Percentiles rank a stretch among this genome's conserved stretches.
Conservation (phyloP, 2,797 vertebrate genomes). For the Sylvilagus floridanus region DNA sequence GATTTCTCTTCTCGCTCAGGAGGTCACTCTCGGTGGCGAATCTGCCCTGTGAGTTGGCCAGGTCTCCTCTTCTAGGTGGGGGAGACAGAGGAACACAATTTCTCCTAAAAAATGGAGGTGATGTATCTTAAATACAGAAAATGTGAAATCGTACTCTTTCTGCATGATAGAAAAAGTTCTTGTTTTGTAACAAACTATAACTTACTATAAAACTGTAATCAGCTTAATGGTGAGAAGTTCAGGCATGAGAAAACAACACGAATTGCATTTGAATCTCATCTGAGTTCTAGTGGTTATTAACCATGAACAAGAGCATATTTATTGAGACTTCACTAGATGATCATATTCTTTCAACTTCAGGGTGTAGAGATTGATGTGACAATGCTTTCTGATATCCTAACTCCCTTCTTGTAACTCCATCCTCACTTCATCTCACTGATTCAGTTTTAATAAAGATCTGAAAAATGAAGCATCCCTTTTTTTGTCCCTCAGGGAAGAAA, state of each 20-base stretch:
- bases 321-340: neutral
- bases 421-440: neutral
- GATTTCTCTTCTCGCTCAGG: conserved; percentile 2
- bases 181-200: neutral
- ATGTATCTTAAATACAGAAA: neutral
- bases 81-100: neutral
- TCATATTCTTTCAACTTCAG: neutral
- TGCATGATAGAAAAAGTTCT: neutral
- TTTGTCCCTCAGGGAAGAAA: neutral
- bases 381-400: neutral
- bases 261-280: neutral
- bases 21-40: neutral
- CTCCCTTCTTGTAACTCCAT: neutral
- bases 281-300: neutral
- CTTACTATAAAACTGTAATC: no score
- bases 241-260: neutral
- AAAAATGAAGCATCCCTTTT: neutral
- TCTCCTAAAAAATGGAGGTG: neutral
- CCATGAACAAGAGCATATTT: neutral
- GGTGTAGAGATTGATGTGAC: neutral
- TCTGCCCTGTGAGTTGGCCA: neutral
- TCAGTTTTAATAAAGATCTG: neutral
- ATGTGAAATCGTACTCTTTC: neutral
- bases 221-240: neutral
- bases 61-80: neutral